Base-by-base conservation (phyloP, 2,113 vertebrate species). In the Saimiri boliviensis region DNA sequence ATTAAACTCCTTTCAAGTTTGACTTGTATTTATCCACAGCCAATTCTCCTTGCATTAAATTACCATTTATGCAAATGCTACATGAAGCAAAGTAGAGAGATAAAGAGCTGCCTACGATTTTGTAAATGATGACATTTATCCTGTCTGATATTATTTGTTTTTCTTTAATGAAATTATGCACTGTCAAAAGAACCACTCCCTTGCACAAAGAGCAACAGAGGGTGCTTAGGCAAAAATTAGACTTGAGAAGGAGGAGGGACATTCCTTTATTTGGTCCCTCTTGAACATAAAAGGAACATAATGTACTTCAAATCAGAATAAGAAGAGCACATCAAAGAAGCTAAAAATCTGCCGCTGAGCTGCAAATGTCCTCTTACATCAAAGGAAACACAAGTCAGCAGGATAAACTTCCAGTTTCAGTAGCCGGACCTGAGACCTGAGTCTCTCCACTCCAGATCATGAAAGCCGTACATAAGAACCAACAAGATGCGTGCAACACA, bases 211-310 rank as follows among this genome's bases (percentile, higher is more conserved):
- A 76, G 68, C 70, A 25, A 90, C 93, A 71, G 1, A 68, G 91
- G 80, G 85, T 5, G 20, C 73, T 92, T 79, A 84, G 54, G 63
- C n/a, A 96, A 93, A 97, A 97, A 94, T 89, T 1, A 95, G 76
- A 92, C 85, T 35, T 56, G 82, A 89, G 86, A 83, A 81, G 71
- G 56, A 74, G 81, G 95, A 89, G 91, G 84, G 63, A 42, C 8
- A 20, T 81, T 96, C 73, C 47, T 95, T 79, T 66, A 32, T 83
- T 89, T 83, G 66, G 82, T 54, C 95, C 76, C 80, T 52, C 52
- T 94, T 60, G 56, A 70, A 47, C 47, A 92, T 87, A 79, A 83
- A 96, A 95, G 82, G 49, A 40, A 83, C 45, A 86, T 0, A 68
- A 49, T 32, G 3, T 37, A 85, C 49, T 63, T 0, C 2, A 7